Conservation (phyloP, 2,113 vertebrate genomes). For the Apodemus sylvaticus region DNA sequence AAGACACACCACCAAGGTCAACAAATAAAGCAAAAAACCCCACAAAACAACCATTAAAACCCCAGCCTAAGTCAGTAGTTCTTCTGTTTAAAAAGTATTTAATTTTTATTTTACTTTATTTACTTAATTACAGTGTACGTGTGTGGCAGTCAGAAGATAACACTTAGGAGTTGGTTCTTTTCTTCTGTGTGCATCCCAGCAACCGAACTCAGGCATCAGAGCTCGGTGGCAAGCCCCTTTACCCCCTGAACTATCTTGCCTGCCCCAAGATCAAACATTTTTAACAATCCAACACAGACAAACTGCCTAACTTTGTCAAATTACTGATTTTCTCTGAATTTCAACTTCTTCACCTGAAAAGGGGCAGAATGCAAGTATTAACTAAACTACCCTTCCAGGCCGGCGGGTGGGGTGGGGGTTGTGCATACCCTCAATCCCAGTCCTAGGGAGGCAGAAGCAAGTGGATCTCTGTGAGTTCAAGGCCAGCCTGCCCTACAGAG, state of each 20-base stretch:
- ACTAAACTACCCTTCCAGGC: not conserved
- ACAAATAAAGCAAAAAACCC: not conserved
- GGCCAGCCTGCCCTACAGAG: not conserved
- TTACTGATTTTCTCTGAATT: slow-evolving; percentile 36
- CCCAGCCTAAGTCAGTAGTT: not conserved
- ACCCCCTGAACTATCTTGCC: not conserved
- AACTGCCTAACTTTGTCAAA: not conserved
- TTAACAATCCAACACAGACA: not conserved
- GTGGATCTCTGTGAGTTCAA: not conserved
- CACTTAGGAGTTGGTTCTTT: not conserved
- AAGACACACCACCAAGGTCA: not conserved
- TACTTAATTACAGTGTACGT: not conserved
- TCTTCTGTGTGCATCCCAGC: not conserved
- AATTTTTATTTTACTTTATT: not conserved
- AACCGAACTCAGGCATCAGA: not conserved
- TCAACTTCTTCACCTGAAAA: slow-evolving; percentile 36
- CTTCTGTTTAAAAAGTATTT: not conserved
- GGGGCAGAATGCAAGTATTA: not conserved
- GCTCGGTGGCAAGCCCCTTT: not conserved
- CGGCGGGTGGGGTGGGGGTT: not conserved
- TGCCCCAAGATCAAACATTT: not conserved
- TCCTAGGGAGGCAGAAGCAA: not conserved
- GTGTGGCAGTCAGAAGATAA: not conserved
- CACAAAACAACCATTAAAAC: not conserved
- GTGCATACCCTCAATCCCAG: not conserved